phyloP scores from a whole-genome alignment of 2,888 invertebrate species.

The Orthosia gothica region DNA sequence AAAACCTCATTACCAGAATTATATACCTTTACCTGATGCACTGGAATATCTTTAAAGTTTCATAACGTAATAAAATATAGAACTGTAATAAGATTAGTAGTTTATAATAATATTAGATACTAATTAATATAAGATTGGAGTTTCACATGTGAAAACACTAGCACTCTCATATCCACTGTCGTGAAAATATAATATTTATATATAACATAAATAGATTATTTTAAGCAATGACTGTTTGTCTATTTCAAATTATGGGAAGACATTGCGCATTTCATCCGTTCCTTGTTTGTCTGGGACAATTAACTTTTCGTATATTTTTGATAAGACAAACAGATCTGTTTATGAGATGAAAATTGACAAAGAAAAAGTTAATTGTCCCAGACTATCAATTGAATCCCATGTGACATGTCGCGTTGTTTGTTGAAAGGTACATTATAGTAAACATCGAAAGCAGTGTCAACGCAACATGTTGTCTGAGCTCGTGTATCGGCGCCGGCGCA shows the following conservation, averaged over 20 bases:
- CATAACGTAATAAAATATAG: conserved; percentile 83
- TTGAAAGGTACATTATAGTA: conserved; percentile 46
- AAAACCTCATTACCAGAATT: conserved; percentile 81
- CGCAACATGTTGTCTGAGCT: conserved; percentile 81
- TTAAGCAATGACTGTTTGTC: conserved; percentile 89
- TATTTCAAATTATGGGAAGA: conserved; percentile 91
- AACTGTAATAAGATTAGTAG: conserved; percentile 87
- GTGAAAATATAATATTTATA: conserved; percentile 88
- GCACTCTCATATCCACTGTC: conserved; percentile 90
- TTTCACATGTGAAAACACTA: conserved; percentile 92
- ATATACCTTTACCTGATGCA: conserved; percentile 87
- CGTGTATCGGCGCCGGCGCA: conserved; percentile 70
- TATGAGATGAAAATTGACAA: not conserved
- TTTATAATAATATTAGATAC: conserved; percentile 90
- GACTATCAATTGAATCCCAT: conserved; percentile 85
- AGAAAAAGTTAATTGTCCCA: conserved; percentile 84
- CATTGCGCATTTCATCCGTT: conserved; percentile 92
- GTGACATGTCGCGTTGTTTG: conserved; percentile 81
- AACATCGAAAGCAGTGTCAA: conserved; percentile 72
- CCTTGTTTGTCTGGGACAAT: conserved; percentile 88
- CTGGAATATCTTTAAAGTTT: conserved; percentile 85
- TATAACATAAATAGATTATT: conserved; percentile 87
- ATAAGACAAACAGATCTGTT: not conserved
- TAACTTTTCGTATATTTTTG: conserved; percentile 75
- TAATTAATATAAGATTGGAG: conserved; percentile 87